These are phyloP conservation scores for Panopea generosa DNA, from an alignment of 2,888 invertebrate species.

Conservation along the genomic window DNA sequence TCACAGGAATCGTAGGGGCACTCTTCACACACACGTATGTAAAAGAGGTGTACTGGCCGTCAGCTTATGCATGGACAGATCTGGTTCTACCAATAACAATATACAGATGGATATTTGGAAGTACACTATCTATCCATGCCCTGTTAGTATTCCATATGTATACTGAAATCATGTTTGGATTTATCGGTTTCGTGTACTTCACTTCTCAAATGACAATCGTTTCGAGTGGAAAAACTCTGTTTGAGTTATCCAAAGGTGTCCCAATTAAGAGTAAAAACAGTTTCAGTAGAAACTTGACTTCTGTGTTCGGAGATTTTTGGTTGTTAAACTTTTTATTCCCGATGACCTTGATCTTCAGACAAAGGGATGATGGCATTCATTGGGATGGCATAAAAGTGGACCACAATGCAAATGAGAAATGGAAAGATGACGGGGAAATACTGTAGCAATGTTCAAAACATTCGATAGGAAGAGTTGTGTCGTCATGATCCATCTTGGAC, in stretches of 20 bases:
- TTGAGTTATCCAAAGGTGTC: constrained; percentile 66
- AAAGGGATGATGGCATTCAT: constrained; percentile 68
- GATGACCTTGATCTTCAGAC: constrained; percentile 70
- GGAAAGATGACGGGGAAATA: constrained; percentile 38
- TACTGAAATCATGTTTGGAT: constrained; percentile 61
- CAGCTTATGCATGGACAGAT: constrained; percentile 55
- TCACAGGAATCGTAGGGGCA: constrained; percentile 61
- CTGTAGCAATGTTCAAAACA: constrained; percentile 5
- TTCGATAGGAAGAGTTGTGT: no score
- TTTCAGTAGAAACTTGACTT: constrained; percentile 63
- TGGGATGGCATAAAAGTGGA: constrained; percentile 71
- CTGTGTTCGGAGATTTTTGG: constrained; percentile 78
- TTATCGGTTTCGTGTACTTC: constrained; percentile 65
- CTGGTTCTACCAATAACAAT: constrained; percentile 65
- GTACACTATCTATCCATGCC: constrained; percentile 41
- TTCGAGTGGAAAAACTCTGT: constrained; percentile 65
- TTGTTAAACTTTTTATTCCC: constrained; percentile 74
- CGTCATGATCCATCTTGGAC: no score
- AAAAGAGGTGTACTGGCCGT: constrained; percentile 54
- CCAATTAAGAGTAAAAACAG: constrained; percentile 60
- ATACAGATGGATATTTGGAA: constrained; percentile 50
- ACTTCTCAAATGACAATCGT: constrained; percentile 58
- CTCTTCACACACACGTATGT: constrained; percentile 66
- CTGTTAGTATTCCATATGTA: constrained; percentile 67
- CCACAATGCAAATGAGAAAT: constrained; percentile 53